Evolutionary conservation across 2,113 vertebrate species (phyloP).

Genomic region (Anhinga rufa): DNA sequence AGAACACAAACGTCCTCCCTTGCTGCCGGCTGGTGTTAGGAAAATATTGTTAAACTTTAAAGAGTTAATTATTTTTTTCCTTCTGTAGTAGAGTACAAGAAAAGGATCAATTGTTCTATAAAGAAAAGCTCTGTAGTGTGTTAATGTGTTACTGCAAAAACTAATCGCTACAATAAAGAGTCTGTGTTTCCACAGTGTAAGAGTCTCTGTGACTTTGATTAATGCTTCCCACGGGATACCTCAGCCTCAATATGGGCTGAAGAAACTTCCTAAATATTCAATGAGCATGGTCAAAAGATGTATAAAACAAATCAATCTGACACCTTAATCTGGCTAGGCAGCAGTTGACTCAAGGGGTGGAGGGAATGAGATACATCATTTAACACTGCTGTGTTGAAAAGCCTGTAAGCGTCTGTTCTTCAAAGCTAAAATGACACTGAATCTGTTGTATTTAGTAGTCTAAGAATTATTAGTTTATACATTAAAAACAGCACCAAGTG

Average conservation of each 20-base stretch:
- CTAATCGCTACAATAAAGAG: constrained; percentile 84
- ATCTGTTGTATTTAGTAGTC: constrained; percentile 74
- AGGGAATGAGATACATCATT: constrained; percentile 86
- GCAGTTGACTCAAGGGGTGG: constrained; percentile 87
- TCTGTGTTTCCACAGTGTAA: constrained; percentile 81
- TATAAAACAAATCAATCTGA: constrained; percentile 92
- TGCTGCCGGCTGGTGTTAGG: constrained; percentile 34
- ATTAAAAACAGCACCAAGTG: constrained; percentile 69
- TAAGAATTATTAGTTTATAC: constrained; percentile 77
- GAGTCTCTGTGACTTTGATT: constrained; percentile 82
- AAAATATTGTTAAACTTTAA: constrained; percentile 76
- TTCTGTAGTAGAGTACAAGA: constrained; percentile 71
- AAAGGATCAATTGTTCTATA: constrained; percentile 80
- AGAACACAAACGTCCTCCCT: constrained; percentile 13
- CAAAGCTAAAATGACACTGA: constrained; percentile 76
- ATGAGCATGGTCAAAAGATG: constrained; percentile 90
- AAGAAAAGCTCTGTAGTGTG: constrained; percentile 82
- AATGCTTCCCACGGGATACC: constrained; percentile 86
- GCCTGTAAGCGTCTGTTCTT: constrained; percentile 86
- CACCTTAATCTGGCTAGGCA: constrained; percentile 94
- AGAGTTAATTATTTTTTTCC: constrained; percentile 73
- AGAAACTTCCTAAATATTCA: constrained; percentile 90
- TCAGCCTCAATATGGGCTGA: constrained; percentile 85
- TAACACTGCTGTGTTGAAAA: constrained; percentile 88
- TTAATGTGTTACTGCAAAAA: constrained; percentile 85